Evolutionary conservation across 2,888 invertebrate genomes (phyloP).

Genomic region (Clostera curtula): DNA sequence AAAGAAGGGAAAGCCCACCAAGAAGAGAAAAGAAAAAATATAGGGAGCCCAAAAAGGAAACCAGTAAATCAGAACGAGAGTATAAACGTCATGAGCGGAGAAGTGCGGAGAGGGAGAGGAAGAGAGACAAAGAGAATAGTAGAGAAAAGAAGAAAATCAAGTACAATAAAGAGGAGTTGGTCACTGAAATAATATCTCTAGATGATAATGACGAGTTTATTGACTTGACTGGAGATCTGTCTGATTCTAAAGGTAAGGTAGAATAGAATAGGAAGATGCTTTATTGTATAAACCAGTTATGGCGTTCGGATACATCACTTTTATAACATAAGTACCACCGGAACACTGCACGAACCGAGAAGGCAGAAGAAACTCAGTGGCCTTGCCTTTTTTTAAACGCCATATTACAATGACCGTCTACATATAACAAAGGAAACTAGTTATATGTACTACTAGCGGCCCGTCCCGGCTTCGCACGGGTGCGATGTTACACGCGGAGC

Average conservation of each 20-base stretch:
- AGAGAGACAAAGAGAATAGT: constrained; percentile 30
- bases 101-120: constrained; percentile 28
- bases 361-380: too few relatives aligned
- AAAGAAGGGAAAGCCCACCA: constrained; percentile 20
- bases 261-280: too few relatives aligned
- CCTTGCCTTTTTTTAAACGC: too few relatives aligned
- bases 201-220: constrained; percentile 73
- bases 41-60: constrained; percentile 41
- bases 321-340: too few relatives aligned
- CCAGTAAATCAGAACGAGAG: constrained; percentile 39
- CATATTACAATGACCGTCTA: too few relatives aligned
- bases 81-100: constrained; percentile 29
- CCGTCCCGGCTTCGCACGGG: too few relatives aligned
- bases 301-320: too few relatives aligned
- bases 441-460: too few relatives aligned
- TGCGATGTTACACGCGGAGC: too few relatives aligned
- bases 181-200: constrained; percentile 56
- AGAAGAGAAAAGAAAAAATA: constrained; percentile 42
- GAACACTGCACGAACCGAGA: too few relatives aligned
- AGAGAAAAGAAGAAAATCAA: constrained; percentile 31
- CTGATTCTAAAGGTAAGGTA: constrained; percentile 60
- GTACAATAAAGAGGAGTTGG: constrained; percentile 35
- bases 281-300: too few relatives aligned
- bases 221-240: constrained; percentile 73
- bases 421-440: too few relatives aligned